Evolutionary conservation across 2,113 vertebrate species (phyloP).

Genomic region (Chloropsis hardwickii): DNA sequence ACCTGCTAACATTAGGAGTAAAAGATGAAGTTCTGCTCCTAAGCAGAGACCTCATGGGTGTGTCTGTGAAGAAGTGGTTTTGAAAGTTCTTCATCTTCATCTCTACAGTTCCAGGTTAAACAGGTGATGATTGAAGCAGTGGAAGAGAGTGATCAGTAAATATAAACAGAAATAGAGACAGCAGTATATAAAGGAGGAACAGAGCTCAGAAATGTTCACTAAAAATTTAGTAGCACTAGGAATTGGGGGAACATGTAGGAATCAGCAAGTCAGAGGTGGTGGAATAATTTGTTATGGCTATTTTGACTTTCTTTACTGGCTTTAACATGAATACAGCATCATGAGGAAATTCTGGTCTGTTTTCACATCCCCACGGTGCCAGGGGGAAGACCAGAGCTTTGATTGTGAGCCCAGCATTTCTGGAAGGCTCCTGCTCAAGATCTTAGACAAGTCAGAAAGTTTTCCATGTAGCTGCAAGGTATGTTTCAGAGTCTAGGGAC

Average conservation of each 20-base stretch:
- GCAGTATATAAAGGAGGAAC: not conserved
- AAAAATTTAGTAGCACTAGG: not conserved
- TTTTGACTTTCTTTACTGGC: not conserved
- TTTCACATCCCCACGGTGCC: not conserved
- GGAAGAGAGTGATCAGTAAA: not conserved
- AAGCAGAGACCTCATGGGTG: not conserved
- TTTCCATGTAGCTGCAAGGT: not conserved
- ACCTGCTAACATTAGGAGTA: not conserved
- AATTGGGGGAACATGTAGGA: not conserved
- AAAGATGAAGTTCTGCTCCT: not conserved
- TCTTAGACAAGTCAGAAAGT: not conserved
- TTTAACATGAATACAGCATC: not conserved
- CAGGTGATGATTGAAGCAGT: not conserved
- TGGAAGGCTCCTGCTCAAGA: not conserved
- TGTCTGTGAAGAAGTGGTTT: not conserved
- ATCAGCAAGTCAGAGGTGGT: not conserved
- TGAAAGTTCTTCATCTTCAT: not conserved
- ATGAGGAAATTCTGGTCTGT: not conserved
- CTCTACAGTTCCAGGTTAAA: not conserved
- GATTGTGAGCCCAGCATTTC: not conserved
- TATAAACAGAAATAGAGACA: not conserved
- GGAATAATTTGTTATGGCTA: not conserved
- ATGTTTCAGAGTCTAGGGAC: not conserved
- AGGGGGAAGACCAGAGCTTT: not conserved
- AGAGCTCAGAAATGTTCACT: not conserved